phyloP scores from a whole-genome alignment of 2,888 invertebrate genomes.

The Pterobdella sp. region DNA sequence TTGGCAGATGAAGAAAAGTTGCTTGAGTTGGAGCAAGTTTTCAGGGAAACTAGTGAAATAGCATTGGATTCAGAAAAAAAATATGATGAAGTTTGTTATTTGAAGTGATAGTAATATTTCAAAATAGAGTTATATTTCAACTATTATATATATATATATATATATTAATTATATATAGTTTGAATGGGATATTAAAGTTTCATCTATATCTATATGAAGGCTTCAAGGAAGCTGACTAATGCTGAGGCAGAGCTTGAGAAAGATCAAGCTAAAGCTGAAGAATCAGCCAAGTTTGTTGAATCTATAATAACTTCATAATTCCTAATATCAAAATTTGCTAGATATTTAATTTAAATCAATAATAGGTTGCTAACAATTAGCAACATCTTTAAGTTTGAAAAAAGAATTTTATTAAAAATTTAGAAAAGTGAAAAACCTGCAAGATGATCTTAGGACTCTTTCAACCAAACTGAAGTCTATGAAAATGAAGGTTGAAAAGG shows the following conservation, averaged over 20 bases:
- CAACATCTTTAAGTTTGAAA: background rate
- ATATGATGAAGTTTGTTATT: slow-evolving; percentile 26
- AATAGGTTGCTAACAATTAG: background rate
- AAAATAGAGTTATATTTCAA: background rate
- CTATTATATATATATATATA: background rate
- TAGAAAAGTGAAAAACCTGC: slow-evolving; percentile 27
- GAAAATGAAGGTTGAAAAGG: slow-evolving; percentile 28
- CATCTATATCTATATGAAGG: slow-evolving; percentile 13
- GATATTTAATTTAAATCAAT: too few relatives aligned
- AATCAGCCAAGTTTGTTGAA: slow-evolving; percentile 23
- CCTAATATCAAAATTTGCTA: too few relatives aligned
- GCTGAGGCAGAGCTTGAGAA: slow-evolving; percentile 29
- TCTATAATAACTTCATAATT: too few relatives aligned
- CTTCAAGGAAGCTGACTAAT: slow-evolving; percentile 27
- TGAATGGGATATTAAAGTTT: too few relatives aligned
- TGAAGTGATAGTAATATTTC: background rate
- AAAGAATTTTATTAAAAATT: background rate
- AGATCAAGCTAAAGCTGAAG: slow-evolving; percentile 27
- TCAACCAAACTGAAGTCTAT: slow-evolving; percentile 26
- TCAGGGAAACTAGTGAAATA: slow-evolving; percentile 29
- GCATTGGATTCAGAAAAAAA: slow-evolving; percentile 28
- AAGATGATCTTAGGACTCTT: slow-evolving; percentile 26
- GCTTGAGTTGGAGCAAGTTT: slow-evolving; percentile 23
- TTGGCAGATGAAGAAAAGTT: slow-evolving; percentile 26
- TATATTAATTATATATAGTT: background rate